Conservation (phyloP, 2,113 vertebrate species). For the Notothenia coriiceps region DNA sequence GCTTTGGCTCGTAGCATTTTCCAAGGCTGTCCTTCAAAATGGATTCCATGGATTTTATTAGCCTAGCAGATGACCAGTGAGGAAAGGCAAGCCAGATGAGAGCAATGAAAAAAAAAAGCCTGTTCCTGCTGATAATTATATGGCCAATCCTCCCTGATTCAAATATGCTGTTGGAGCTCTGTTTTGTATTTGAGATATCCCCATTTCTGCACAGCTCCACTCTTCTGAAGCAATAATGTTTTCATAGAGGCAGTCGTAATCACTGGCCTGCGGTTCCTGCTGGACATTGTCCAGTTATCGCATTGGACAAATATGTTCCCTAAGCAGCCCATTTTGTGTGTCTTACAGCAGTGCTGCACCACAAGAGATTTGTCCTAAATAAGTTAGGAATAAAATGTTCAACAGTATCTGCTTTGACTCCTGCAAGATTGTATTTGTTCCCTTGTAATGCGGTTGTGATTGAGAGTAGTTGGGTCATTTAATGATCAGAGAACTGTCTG, state of each 20-base stretch:
- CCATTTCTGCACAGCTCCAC: conserved; percentile 30
- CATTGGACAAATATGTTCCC: conserved; percentile 28
- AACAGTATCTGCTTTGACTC: conserved; percentile 12
- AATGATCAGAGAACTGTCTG: conserved; percentile 5
- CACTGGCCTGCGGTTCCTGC: conserved; percentile 6
- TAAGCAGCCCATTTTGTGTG: neutral
- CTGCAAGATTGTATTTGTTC: neutral
- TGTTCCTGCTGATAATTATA: conserved; percentile 44
- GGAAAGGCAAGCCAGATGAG: conserved; percentile 22
- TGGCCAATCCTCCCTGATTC: conserved; percentile 30
- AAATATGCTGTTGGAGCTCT: conserved; percentile 19
- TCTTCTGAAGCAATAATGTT: conserved; percentile 35
- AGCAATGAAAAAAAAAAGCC: conserved; percentile 53
- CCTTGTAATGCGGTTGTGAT: no score
- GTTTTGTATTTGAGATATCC: conserved; percentile 34
- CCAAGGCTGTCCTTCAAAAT: conserved; percentile 60
- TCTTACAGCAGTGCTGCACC: neutral
- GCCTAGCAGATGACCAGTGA: conserved; percentile 49
- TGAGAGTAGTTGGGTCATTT: neutral
- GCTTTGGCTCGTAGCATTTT: conserved; percentile 51
- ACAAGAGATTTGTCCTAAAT: conserved; percentile 18
- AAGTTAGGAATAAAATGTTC: conserved; percentile 1
- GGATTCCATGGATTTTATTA: conserved; percentile 63
- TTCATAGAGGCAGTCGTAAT: conserved; percentile 15
- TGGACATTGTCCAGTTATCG: conserved; percentile 28